A percentile compares a stretch with the other conserved stretches of the same genome.
Conservation (phyloP, 2,113 vertebrate genomes). For the Pollimyrus isidori region DNA sequence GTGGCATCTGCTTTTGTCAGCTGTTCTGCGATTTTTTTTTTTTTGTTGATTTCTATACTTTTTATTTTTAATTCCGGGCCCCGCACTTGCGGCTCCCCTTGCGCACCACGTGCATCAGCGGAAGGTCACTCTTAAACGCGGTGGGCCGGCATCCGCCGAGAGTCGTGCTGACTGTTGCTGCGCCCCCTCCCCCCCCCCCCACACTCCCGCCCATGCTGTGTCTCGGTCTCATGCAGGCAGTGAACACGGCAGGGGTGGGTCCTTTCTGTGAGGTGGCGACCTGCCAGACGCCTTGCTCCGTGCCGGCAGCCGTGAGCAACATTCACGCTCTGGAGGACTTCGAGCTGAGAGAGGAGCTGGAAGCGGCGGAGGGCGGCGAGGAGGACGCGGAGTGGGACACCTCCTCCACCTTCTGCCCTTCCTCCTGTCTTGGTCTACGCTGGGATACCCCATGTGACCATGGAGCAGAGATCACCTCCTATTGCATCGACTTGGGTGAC, state of each 20-base stretch:
- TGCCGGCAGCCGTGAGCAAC: slow-evolving; percentile 77
- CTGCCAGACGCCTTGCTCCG: slow-evolving; percentile 85
- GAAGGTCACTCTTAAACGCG: neutral
- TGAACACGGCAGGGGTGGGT: slow-evolving; percentile 81
- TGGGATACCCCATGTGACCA: slow-evolving; percentile 88
- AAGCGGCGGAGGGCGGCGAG: slow-evolving; percentile 46
- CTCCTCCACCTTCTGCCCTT: slow-evolving; percentile 69
- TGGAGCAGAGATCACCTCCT: slow-evolving; percentile 85
- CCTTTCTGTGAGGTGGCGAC: slow-evolving; percentile 82
- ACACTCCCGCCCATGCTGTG: neutral
- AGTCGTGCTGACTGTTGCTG: neutral
- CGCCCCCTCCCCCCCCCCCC: too few species aligned
- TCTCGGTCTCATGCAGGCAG: slow-evolving; percentile 57
- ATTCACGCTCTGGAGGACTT: slow-evolving; percentile 74
- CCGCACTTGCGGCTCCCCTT: neutral
- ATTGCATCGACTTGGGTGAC: slow-evolving; percentile 92
- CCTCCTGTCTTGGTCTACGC: slow-evolving; percentile 82
- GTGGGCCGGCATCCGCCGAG: neutral
- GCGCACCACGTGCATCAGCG: neutral
- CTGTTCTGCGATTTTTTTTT: neutral
- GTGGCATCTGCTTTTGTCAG: neutral
- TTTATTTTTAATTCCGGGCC: neutral
- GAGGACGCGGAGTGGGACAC: slow-evolving; percentile 30
- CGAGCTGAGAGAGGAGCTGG: slow-evolving; percentile 43
- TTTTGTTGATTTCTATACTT: neutral